These are phyloP conservation scores for Dendrolimus houi DNA, from an alignment of 2,888 invertebrate genomes.

Conservation along the genomic window DNA sequence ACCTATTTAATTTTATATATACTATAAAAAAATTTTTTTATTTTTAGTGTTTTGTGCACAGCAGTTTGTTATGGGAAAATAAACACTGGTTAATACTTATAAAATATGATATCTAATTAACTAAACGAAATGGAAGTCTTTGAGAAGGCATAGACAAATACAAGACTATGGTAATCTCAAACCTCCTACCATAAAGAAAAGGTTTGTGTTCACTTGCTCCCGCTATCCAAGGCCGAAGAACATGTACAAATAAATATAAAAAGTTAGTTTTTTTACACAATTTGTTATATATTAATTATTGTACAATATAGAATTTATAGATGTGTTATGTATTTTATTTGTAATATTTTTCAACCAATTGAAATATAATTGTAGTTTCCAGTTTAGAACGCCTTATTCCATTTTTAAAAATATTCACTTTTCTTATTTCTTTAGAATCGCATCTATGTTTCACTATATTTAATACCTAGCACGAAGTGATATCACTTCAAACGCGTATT, in stretches of 20 bases:
- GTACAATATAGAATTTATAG: background rate
- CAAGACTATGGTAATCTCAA: constrained; percentile 38
- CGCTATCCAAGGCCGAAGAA: constrained; percentile 59
- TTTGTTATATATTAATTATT: no score
- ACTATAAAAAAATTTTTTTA: no score
- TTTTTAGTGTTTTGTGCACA: no score
- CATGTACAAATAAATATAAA: constrained; percentile 62
- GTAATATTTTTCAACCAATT: no score
- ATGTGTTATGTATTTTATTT: background rate
- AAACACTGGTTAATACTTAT: background rate
- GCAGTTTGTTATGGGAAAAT: background rate
- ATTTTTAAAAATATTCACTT: no score
- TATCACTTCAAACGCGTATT: no score
- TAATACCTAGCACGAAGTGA: no score
- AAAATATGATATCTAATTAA: constrained; percentile 3
- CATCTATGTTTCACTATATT: no score
- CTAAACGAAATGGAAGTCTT: constrained; percentile 7
- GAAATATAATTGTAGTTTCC: no score
- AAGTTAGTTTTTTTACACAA: constrained; percentile 39
- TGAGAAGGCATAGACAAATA: constrained; percentile 30
- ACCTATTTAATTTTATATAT: no score
- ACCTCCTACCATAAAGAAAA: constrained; percentile 70
- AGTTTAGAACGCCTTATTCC: no score
- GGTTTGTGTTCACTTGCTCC: constrained; percentile 68
- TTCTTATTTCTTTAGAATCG: no score